These are phyloP conservation scores for Eristalis arbustorum DNA, from an alignment of 2,888 invertebrate genomes.

Conservation along the genomic window DNA sequence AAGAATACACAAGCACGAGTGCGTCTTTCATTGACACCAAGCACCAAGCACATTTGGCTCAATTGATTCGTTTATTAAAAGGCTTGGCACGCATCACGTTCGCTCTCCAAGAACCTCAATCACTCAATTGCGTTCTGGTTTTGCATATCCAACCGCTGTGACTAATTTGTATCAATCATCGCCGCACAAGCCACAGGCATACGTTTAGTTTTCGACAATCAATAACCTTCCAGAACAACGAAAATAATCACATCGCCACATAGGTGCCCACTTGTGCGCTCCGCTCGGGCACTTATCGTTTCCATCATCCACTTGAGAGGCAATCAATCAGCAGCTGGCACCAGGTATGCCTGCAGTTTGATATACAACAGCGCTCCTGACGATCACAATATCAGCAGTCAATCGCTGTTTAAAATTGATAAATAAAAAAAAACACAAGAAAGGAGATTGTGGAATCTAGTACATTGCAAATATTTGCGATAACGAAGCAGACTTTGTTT, in stretches of 20 bases:
- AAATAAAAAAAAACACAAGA: neutral
- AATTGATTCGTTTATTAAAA: neutral
- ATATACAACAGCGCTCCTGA: neutral
- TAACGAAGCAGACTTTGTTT: constrained; percentile 1
- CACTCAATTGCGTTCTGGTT: neutral
- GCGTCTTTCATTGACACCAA: neutral
- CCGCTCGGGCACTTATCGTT: neutral
- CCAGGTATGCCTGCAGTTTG: neutral
- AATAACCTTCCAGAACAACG: neutral
- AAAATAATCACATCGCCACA: neutral
- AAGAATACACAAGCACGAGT: neutral
- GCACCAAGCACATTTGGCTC: neutral
- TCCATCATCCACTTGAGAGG: neutral
- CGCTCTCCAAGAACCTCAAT: neutral
- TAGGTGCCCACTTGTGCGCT: neutral
- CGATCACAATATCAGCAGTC: neutral
- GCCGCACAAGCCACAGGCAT: neutral
- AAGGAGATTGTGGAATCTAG: neutral
- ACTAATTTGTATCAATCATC: neutral
- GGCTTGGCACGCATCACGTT: neutral
- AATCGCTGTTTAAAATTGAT: neutral
- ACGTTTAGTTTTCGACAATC: neutral
- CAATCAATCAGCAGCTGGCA: constrained; percentile 1
- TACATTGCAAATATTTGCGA: constrained; percentile 3
- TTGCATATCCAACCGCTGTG: neutral